Evolutionary conservation across 2,797 vertebrate species (phyloP), one percentile per base, ranked within the genome.

Genomic region (Gobionotothen gibberifrons): DNA sequence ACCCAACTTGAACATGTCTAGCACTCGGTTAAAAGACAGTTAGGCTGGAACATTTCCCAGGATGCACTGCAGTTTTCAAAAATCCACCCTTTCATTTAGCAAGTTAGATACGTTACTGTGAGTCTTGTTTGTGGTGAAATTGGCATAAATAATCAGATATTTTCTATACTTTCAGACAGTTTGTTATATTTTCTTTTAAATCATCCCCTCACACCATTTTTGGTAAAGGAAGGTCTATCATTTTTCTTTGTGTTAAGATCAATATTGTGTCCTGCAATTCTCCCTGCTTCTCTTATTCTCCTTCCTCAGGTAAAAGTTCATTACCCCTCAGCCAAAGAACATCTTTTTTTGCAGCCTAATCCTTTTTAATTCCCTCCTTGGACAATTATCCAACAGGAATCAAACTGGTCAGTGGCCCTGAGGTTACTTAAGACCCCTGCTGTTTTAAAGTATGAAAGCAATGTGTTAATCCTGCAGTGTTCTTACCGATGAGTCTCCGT

Each of bases 401-500:
- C 9, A 22, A 57, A 21, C 43, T 29, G 3, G 19, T 15, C 21
- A 14, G 6, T 14, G 36, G n/a, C 36, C 13, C 6, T 26, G 26
- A 26, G 17, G 49, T 17, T 1, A 39, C n/a, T 42, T 11, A 11
- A 62, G n/a, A 19, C 17, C 5, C 7, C 14, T 46, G 22, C 46
- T 43, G 42, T 17, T 57, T 19, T 21, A 43, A 52, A 59, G 44
- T 42, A 3, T n/a, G 12, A 39, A 59, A 54, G 12, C 26, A 36
- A 22, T 3, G 22, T 57, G 2, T 8, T 8, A 17, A 9, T 44
- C 48, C 36, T 9, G 42, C 3, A 0, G 13, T 4, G 19, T 2
- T 59, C 94, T 95, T 83, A 97, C 96, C 96, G 0, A 96, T 94
- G 36, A 76, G 65, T 14, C 46, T 86, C 26, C 92, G 92, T 11